Base-by-base conservation (phyloP, 2,888 invertebrate genomes). In the Diloba caeruleocephala region DNA sequence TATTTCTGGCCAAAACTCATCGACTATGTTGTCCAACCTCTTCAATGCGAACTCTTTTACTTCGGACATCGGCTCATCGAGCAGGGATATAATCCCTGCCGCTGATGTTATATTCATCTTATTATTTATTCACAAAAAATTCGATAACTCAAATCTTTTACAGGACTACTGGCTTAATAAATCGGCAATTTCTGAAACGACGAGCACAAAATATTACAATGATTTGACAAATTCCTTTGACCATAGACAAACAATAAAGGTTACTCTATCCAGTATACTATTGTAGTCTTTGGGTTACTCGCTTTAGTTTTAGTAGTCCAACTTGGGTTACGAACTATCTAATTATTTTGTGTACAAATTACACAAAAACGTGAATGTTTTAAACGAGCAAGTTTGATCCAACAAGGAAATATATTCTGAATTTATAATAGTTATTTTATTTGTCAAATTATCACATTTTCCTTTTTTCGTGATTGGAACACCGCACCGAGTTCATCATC, bases 1-100 rank as follows among this genome's bases (percentile, higher is more conserved):
- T 75, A 99, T 99, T 94, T 99, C 99, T 6, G 99, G 98, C 99
- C 99, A 99, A 92, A 99, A 99, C 85, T 98, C 98, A 87, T 99
- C 98, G 0, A 99, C 99, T 78, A 99, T 98, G 81, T 96, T 95
- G 90, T 99, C 97, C 76, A 99, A 94, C 84, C 98, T 98, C 81
- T 97, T 97, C 76, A 99, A 90, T 10, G 99, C 99, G 86, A 98
- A 99, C 17, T 97, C 96, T 92, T 99, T 98, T 52, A 99, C 94
- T 89, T 99, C 98, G 9, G 97, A 95, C 94, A 98, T 97, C 42
- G 98, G 97, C 90, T 99, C 99, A 88, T 99, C 98, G 72, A 99
- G 94, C 78, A 99, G 96, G 92, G 99, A 98, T 83, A 99, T 97
- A 70, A 99, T 98, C 87, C 99, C 99, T 83, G 98, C 98, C 12